Base-by-base conservation (phyloP, 2,888 invertebrate genomes). In the Thyatira batis region DNA sequence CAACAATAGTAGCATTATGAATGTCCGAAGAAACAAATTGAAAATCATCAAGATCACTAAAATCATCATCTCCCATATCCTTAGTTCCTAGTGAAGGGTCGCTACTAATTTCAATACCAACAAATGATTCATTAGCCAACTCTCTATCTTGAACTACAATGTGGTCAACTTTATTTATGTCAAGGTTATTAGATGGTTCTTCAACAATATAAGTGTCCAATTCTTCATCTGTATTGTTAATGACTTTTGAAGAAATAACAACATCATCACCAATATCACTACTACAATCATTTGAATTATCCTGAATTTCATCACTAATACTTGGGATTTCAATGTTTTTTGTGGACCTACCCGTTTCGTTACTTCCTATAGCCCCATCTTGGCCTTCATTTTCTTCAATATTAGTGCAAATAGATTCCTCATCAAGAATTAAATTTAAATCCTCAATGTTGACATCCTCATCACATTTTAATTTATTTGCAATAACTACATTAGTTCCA, bases 21-120 rank as follows among this genome's bases (percentile, higher is more conserved):
- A 55, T 64, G 57, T 70, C 67, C 57, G 78, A 62, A 57, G 62
- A 73, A 13, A 78, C 80, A 70, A 86, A 86, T 73, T 92, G 87
- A 65, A 93, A 93, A 60, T 93, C 90, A 70, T 92, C 88, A 82
- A 93, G 93, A 68, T 93, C 90, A 67, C 94, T 90, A 76, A 87
- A 84, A 80, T 90, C 85, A 61, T 92, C 90, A 59, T 82, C 25
- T 45, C 39, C 25, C 0, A 54, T 6, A 28, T 54, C 30, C 17
- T 51, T 20, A 49, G 46, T 39, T 20, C 54, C 56, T 39, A 55
- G 51, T 43, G 48, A 10, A 33, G n/a, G n/a, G n/a, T n/a, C n/a
- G n/a, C n/a, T n/a, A n/a, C 11, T n/a, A 4, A 10, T n/a, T 5
- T 55, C 53, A 13, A 43, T 25, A 28, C 46, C 5, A 33, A 25